phyloP scores from a whole-genome alignment of 2,888 invertebrate genomes.

The Megaustenia siamemsis region DNA sequence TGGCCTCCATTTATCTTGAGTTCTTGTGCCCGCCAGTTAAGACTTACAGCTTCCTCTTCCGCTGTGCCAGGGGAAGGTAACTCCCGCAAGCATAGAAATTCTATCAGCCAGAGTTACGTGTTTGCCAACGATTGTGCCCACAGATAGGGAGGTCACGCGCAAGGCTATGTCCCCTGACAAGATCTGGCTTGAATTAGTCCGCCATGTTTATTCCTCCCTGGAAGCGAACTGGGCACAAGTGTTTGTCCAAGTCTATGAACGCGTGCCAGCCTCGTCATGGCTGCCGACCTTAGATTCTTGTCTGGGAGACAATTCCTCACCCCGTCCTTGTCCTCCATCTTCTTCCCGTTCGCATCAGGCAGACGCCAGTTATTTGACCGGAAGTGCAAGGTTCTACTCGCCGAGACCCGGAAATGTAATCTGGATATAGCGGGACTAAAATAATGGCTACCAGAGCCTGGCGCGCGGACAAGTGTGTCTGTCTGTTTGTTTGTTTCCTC shows the following conservation, averaged over 20 bases:
- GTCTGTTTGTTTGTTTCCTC: not conserved
- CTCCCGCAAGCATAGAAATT: too few relatives aligned
- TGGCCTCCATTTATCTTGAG: not conserved
- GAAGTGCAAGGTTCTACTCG: not conserved
- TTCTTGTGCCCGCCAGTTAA: not conserved
- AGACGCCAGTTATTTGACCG: conserved; percentile 35
- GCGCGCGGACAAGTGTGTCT: not conserved
- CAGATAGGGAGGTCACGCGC: conserved; percentile 35
- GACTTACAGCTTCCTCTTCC: not conserved
- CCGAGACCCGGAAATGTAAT: conserved; percentile 27
- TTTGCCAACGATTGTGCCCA: conserved; percentile 12
- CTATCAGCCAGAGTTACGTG: not conserved
- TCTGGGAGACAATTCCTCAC: not conserved
- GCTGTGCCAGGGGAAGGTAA: not conserved
- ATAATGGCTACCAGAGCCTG: not conserved
- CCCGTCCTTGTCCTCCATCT: not conserved
- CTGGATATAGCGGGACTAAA: not conserved
- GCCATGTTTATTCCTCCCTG: conserved; percentile 10
- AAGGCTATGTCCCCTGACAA: conserved; percentile 26
- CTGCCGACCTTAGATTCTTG: not conserved
- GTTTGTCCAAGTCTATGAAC: conserved; percentile 25
- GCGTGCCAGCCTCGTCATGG: not conserved
- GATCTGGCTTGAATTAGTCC: conserved; percentile 1
- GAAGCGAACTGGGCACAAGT: conserved; percentile 3
- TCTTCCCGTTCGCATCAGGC: not conserved